A percentile compares a stretch with the other conserved stretches of the same genome.
Conservation (phyloP, 2,797 vertebrate species). For the Ptychadena robeensis region DNA sequence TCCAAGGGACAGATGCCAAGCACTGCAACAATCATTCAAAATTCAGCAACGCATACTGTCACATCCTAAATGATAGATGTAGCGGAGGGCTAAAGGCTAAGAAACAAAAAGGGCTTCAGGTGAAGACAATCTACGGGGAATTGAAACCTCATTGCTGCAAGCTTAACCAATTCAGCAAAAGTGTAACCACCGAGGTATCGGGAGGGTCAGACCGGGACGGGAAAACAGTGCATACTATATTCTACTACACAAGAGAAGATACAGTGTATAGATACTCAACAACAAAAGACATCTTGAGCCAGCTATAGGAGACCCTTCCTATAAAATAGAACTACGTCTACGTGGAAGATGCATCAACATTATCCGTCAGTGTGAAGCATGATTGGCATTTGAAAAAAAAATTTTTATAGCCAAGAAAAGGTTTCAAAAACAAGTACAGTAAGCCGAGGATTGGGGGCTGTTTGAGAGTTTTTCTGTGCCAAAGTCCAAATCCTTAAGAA, state of each 20-base stretch:
- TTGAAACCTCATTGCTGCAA: constrained; percentile 63
- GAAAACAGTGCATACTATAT: background rate
- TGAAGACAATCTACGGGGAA: constrained; percentile 69
- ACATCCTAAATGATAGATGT: constrained; percentile 83
- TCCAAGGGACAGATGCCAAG: constrained; percentile 75
- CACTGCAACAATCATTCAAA: constrained; percentile 72
- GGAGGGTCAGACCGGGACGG: constrained; percentile 18
- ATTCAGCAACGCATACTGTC: constrained; percentile 79
- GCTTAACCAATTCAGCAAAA: constrained; percentile 54
- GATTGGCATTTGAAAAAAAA: too few species aligned
- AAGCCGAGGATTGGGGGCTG: too few species aligned
- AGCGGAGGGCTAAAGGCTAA: constrained; percentile 81
- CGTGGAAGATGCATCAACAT: too few species aligned
- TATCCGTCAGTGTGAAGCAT: too few species aligned
- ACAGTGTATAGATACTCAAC: too few species aligned
- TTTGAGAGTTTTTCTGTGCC: too few species aligned
- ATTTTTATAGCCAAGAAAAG: too few species aligned
- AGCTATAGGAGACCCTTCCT: too few species aligned
- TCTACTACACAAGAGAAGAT: background rate
- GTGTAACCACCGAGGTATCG: constrained; percentile 3
- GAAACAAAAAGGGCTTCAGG: constrained; percentile 69
- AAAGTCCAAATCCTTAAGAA: too few species aligned
- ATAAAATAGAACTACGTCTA: too few species aligned
- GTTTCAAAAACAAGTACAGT: too few species aligned
- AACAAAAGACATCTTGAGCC: background rate